Evolutionary conservation across 2,888 invertebrate species (phyloP).

Genomic region (Macrosiphum euphorbiae): DNA sequence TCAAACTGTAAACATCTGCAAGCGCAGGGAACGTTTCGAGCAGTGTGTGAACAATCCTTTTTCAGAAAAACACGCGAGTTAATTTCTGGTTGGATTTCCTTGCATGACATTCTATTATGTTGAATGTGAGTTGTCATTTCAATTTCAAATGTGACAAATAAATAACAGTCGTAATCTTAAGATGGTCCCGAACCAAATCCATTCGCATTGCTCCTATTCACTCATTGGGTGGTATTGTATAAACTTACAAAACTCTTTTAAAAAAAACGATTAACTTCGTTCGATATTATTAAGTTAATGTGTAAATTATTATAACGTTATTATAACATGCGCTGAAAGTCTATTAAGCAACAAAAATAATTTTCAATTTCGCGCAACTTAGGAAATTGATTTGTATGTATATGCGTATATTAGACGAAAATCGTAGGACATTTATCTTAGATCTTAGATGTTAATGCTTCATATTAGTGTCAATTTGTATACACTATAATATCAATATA

Average conservation of each 20-base stretch:
- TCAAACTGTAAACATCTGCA: background rate
- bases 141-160: background rate
- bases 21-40: background rate
- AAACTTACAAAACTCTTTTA: no score
- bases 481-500: background rate
- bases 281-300: no score
- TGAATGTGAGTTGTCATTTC: background rate
- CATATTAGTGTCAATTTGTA: background rate
- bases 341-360: no score
- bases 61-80: background rate
- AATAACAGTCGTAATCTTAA: background rate
- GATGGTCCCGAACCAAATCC: background rate
- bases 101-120: background rate
- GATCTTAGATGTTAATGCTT: background rate
- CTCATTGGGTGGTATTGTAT: no score
- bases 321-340: no score
- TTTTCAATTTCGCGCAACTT: background rate
- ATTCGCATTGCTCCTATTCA: background rate
- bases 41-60: background rate
- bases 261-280: no score
- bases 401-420: background rate
- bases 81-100: background rate
- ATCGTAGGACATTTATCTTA: background rate
- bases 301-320: no score
- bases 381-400: background rate